Evolutionary conservation across 1,140 invertebrate species (phyloP).

Genomic region (Macrobrachium rosenbergii): DNA sequence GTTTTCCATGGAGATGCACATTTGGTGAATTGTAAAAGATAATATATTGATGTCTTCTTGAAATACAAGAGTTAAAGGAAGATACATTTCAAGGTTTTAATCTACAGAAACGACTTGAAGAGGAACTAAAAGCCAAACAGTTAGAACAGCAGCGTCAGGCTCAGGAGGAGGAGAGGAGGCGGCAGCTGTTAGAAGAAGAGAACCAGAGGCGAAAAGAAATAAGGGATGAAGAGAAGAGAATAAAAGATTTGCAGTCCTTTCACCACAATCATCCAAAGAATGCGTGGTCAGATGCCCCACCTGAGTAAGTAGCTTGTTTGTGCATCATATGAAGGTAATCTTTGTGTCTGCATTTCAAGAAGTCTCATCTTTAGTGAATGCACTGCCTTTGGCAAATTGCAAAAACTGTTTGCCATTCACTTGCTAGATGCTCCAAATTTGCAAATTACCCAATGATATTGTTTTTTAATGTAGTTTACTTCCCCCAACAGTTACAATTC

Average conservation of each 20-base stretch:
- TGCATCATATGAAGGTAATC: background rate
- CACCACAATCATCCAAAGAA: slow-evolving; percentile 7
- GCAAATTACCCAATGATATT: background rate
- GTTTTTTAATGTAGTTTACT: background rate
- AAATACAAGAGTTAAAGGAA: slow-evolving; percentile 18
- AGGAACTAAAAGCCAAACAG: slow-evolving; percentile 19
- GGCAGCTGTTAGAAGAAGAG: slow-evolving; percentile 3
- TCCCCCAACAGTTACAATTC: slow-evolving; percentile 15
- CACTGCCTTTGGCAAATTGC: background rate
- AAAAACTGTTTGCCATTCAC: no score
- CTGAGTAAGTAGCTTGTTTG: slow-evolving; percentile 14
- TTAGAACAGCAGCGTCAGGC: background rate
- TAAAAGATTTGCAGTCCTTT: slow-evolving; percentile 22
- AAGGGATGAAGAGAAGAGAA: slow-evolving; percentile 19
- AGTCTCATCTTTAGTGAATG: background rate
- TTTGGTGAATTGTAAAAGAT: no score
- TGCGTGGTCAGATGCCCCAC: slow-evolving; percentile 26
- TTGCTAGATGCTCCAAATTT: no score
- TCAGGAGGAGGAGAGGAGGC: slow-evolving; percentile 25
- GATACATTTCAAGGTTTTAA: background rate
- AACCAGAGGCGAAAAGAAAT: slow-evolving; percentile 14
- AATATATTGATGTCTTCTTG: no score
- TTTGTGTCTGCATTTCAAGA: no score
- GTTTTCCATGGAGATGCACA: no score
- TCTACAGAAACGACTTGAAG: slow-evolving; percentile 16